These are phyloP conservation scores for Hipposideros armiger DNA, from an alignment of 2,113 vertebrate species.

Conservation along the genomic window DNA sequence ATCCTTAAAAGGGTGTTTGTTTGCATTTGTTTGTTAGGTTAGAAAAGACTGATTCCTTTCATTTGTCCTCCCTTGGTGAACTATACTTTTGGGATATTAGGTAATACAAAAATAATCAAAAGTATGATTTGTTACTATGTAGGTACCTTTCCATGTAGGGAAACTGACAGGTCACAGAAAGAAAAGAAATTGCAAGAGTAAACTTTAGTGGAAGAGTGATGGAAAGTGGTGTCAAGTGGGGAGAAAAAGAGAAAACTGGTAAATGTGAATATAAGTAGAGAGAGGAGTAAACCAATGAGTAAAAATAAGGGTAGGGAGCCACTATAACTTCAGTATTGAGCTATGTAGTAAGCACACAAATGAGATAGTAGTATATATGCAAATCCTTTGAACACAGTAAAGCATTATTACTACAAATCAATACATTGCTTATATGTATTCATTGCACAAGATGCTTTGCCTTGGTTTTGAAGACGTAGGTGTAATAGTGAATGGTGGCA, in stretches of 20 bases:
- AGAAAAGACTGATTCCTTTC: slow-evolving; percentile 37
- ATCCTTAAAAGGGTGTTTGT: background rate
- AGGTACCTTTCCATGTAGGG: background rate
- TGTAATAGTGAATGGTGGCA: background rate
- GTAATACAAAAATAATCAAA: slow-evolving; percentile 31
- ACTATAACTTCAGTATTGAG: background rate
- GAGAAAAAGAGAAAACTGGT: background rate
- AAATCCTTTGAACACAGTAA: background rate
- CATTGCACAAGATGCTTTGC: background rate
- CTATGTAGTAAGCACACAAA: background rate
- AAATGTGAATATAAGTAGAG: background rate
- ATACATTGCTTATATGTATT: background rate
- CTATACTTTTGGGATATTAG: background rate
- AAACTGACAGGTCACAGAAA: background rate
- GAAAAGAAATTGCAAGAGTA: background rate
- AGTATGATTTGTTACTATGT: slow-evolving; percentile 25
- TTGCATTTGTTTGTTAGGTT: background rate
- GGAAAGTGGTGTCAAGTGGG: background rate
- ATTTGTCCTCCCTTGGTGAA: background rate
- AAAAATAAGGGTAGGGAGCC: background rate
- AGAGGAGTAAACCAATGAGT: background rate
- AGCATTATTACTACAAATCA: background rate
- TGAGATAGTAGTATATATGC: background rate
- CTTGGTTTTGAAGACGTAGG: background rate
- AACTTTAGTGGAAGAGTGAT: background rate